Conservation (phyloP, 2,797 vertebrate genomes). For the Platalea minor region DNA sequence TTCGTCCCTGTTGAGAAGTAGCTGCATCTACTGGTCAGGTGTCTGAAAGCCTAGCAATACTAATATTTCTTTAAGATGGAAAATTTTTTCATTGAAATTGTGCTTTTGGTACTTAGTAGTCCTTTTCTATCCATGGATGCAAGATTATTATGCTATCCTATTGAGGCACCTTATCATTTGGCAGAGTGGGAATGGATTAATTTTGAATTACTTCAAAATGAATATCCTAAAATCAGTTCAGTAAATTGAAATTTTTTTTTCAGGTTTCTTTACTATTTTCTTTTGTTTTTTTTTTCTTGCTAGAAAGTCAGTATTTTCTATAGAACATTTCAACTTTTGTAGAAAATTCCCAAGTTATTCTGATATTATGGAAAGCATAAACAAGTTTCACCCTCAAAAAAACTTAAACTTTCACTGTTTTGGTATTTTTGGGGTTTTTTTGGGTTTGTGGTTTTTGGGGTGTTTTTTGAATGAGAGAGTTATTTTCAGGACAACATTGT, state of each 20-base stretch:
- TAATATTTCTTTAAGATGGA: background rate
- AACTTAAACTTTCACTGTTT: background rate
- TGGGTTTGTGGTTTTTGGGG: background rate
- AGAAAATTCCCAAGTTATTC: background rate
- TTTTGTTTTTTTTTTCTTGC: background rate
- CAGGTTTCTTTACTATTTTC: background rate
- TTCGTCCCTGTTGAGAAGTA: background rate
- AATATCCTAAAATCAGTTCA: background rate
- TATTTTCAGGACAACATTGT: background rate
- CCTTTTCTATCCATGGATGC: background rate
- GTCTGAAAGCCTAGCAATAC: background rate
- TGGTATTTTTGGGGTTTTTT: background rate
- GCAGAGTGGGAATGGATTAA: background rate
- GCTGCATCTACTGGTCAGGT: background rate
- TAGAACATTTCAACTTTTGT: background rate
- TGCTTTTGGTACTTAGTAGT: background rate
- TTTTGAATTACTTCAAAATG: background rate
- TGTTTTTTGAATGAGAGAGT: background rate
- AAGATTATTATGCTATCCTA: background rate
- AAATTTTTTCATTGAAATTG: background rate
- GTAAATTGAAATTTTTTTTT: background rate
- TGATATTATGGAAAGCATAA: background rate
- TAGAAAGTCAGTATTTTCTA: fast-evolving
- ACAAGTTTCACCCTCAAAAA: background rate
- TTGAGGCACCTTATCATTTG: background rate